Percentiles rank a stretch among this genome's conserved stretches.
Evolutionary conservation across 2,797 vertebrate species (phyloP).

Genomic region (Pangasius macronema): DNA sequence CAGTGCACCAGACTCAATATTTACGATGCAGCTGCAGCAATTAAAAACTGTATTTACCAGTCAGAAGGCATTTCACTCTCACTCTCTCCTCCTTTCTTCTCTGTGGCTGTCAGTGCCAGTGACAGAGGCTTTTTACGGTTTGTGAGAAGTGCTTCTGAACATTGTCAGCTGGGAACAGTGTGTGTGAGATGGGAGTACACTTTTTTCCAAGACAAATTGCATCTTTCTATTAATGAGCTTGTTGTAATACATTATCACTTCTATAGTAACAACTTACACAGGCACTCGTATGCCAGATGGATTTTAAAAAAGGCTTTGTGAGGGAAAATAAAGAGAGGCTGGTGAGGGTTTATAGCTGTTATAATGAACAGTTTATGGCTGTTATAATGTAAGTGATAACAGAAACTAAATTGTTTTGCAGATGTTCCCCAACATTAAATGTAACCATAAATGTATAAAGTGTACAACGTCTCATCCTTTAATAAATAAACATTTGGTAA

Average conservation of each 20-base stretch:
- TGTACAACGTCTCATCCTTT: not conserved
- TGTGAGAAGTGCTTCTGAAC: not conserved
- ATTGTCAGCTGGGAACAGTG: not conserved
- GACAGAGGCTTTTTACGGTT: conserved; percentile 12
- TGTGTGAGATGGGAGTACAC: not conserved
- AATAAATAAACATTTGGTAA: too few species aligned
- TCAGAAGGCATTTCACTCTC: not conserved
- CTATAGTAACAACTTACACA: not conserved
- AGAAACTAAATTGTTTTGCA: not conserved
- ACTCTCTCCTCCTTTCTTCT: not conserved
- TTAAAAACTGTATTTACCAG: not conserved
- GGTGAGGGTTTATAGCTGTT: not conserved
- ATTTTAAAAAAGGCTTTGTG: not conserved
- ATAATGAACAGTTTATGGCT: not conserved
- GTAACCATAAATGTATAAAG: not conserved
- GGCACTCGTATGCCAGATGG: not conserved
- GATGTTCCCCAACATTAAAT: not conserved
- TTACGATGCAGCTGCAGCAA: not conserved
- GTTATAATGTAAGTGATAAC: not conserved
- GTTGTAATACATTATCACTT: not conserved
- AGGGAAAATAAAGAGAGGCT: not conserved
- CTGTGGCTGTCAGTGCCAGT: not conserved
- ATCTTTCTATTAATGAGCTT: conserved; percentile 5
- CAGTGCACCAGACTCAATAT: not conserved
- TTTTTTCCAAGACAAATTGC: not conserved